These are phyloP conservation scores for Ifrita kowaldi DNA, from an alignment of 2,113 vertebrate species.

Conservation along the genomic window DNA sequence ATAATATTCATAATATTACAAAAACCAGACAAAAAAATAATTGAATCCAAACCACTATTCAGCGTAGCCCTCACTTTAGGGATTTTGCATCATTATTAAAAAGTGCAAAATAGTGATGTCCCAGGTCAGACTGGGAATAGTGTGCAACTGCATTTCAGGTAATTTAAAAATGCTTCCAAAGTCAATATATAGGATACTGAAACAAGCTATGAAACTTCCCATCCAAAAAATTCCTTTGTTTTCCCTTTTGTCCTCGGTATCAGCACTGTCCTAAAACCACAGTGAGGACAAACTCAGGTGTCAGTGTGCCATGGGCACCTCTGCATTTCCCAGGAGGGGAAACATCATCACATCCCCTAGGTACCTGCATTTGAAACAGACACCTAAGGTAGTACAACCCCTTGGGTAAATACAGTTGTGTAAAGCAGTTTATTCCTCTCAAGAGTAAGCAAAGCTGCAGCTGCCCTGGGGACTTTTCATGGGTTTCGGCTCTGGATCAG, in stretches of 20 bases:
- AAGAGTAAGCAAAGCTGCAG: neutral
- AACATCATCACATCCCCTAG: neutral
- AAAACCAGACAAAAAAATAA: neutral
- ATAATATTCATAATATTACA: too few relatives aligned
- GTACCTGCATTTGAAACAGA: neutral
- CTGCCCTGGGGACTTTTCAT: neutral
- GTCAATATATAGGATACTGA: neutral
- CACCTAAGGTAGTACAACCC: neutral
- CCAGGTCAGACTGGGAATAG: neutral
- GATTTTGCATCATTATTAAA: neutral
- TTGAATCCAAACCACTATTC: neutral
- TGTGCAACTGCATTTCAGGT: neutral
- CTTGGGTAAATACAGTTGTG: neutral
- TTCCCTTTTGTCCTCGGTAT: fast-evolving
- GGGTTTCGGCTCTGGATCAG: neutral
- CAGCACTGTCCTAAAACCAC: neutral
- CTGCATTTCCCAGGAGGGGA: neutral
- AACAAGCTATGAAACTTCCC: neutral
- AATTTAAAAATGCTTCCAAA: neutral
- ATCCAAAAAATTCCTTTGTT: neutral
- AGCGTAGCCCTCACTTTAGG: neutral
- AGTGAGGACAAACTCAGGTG: neutral
- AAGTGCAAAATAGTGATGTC: neutral
- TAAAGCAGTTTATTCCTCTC: neutral
- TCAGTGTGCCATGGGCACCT: fast-evolving